Percentiles rank a stretch among this genome's conserved stretches.
Conservation (phyloP, 2,113 vertebrate genomes). For the Marmota flaviventris region DNA sequence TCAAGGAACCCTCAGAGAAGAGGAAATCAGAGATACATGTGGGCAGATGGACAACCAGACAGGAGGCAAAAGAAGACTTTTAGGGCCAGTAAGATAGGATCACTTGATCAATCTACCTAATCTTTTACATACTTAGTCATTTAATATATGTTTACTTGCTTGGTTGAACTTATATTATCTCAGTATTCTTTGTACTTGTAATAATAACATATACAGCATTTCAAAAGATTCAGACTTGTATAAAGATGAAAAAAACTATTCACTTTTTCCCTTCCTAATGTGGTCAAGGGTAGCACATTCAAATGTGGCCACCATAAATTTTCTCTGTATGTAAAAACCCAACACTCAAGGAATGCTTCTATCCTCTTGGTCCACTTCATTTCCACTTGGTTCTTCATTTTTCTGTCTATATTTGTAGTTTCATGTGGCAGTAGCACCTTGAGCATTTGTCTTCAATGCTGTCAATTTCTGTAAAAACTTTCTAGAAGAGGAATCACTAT, state of each 20-base stretch:
- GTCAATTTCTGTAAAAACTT: not conserved
- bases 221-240: not conserved
- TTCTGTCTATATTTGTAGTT: not conserved
- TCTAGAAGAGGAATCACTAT: not conserved
- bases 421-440: not conserved
- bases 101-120: not conserved
- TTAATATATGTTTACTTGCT: not conserved
- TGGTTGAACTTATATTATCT: not conserved
- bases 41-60: not conserved
- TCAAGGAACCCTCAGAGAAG: not conserved
- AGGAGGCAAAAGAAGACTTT: not conserved
- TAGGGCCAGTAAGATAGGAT: not conserved
- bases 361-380: not conserved
- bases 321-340: not conserved
- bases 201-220: not conserved
- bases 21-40: not conserved
- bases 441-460: not conserved
- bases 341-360: not conserved
- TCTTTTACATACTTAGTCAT: not conserved
- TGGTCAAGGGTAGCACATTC: not conserved
- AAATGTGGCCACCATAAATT: not conserved
- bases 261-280: not conserved
- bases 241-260: not conserved
- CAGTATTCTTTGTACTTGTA: not conserved
- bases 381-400: not conserved